phyloP scores from a whole-genome alignment of 2,113 vertebrate species.

The Macquaria ambigua region DNA sequence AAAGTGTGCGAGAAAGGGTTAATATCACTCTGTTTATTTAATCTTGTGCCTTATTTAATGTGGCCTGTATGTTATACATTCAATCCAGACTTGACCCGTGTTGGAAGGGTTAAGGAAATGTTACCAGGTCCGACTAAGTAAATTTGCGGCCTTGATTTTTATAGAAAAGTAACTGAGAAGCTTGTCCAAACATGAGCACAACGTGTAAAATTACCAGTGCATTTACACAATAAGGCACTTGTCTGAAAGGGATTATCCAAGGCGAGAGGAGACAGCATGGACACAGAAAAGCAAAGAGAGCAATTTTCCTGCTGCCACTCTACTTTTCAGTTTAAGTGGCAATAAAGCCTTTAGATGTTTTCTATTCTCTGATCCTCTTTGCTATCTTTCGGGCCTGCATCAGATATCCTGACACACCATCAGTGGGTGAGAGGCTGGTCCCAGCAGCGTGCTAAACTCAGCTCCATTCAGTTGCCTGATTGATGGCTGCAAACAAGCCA shows the following conservation, averaged over 20 bases:
- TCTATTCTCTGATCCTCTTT: slow-evolving; percentile 42
- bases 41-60: neutral
- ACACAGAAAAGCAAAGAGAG: slow-evolving; percentile 31
- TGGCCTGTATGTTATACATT: neutral
- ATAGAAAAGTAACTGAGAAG: neutral
- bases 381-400: slow-evolving; percentile 45
- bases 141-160: neutral
- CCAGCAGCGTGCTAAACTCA: slow-evolving; percentile 37
- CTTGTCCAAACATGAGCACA: neutral
- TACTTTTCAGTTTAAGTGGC: slow-evolving; percentile 35
- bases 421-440: slow-evolving; percentile 30
- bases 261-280: neutral
- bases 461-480: slow-evolving; percentile 45
- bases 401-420: slow-evolving; percentile 52
- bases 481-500: slow-evolving; percentile 47
- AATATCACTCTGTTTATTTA: neutral
- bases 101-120: neutral
- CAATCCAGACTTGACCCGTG: neutral
- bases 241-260: slow-evolving; percentile 7
- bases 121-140: neutral
- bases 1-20: neutral
- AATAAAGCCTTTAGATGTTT: slow-evolving; percentile 58
- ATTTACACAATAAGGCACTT: neutral
- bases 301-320: slow-evolving; percentile 28
- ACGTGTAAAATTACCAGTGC: neutral